Percentiles rank a stretch among this genome's conserved stretches.
phyloP scores from a whole-genome alignment of 2,888 invertebrate species.

The Callyntrura guangdongensis region DNA sequence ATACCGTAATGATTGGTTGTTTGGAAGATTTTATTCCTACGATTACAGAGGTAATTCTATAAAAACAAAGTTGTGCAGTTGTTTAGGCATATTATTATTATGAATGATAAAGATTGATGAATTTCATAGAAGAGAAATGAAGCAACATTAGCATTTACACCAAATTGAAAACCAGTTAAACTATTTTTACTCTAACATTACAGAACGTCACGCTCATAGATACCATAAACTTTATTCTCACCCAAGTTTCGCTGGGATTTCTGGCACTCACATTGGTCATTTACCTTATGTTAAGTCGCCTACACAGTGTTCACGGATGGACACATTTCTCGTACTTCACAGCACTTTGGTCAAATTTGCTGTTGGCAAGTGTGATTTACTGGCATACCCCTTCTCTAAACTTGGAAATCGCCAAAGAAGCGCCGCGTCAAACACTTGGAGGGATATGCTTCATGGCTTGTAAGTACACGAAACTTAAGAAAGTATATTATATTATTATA shows the following conservation, averaged over 20 bases:
- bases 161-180: not conserved
- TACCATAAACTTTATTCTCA: slow-evolving; percentile 80
- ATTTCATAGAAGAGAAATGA: too few species aligned
- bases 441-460: slow-evolving; percentile 79
- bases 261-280: slow-evolving; percentile 76
- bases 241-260: slow-evolving; percentile 79
- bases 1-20: slow-evolving; percentile 75
- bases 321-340: slow-evolving; percentile 80
- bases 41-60: slow-evolving; percentile 71
- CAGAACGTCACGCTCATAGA: slow-evolving; percentile 79
- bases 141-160: too few species aligned
- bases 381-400: slow-evolving; percentile 76
- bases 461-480: slow-evolving; percentile 47
- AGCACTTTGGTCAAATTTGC: slow-evolving; percentile 78
- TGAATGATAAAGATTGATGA: too few species aligned
- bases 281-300: slow-evolving; percentile 77
- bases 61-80: too few species aligned
- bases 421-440: slow-evolving; percentile 76
- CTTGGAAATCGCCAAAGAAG: slow-evolving; percentile 77
- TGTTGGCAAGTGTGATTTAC: slow-evolving; percentile 79
- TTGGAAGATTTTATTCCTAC: slow-evolving; percentile 80
- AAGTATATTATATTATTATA: too few species aligned
- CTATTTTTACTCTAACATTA: not conserved
- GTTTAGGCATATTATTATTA: too few species aligned
- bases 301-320: slow-evolving; percentile 79